Evolutionary conservation across 2,113 vertebrate species (phyloP).

Genomic region (Neodontobutis hainanensis): DNA sequence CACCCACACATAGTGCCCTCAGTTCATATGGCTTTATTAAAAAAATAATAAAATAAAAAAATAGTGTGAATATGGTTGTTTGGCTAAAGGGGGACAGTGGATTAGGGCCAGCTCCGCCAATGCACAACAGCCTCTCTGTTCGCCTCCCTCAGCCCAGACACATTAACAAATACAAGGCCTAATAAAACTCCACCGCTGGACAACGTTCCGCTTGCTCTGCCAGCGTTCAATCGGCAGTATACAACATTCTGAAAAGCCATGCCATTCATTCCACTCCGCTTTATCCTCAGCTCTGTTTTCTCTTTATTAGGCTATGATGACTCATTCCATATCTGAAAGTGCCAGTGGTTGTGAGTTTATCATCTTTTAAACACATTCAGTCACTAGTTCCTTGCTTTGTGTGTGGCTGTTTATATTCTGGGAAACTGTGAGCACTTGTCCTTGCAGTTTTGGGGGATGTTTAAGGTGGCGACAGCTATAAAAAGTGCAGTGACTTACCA

Average conservation of each 20-base stretch:
- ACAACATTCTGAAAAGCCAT: slow-evolving; percentile 39
- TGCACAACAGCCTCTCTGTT: slow-evolving; percentile 77
- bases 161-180: slow-evolving; percentile 74
- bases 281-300: slow-evolving; percentile 37
- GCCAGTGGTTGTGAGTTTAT: slow-evolving; percentile 39
- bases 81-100: slow-evolving; percentile 71
- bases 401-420: slow-evolving; percentile 16
- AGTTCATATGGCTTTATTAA: slow-evolving; percentile 73
- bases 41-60: slow-evolving; percentile 15
- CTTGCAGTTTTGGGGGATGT: slow-evolving; percentile 13
- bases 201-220: slow-evolving; percentile 51
- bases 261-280: slow-evolving; percentile 54
- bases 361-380: slow-evolving; percentile 33
- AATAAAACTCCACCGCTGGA: slow-evolving; percentile 72
- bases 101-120: slow-evolving; percentile 61
- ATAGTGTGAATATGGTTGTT: slow-evolving; percentile 68
- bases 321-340: slow-evolving; percentile 38
- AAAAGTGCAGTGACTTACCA: slow-evolving; percentile 50
- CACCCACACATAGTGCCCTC: slow-evolving; percentile 66
- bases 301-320: slow-evolving; percentile 55
- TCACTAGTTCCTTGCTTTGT: slow-evolving; percentile 1
- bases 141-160: slow-evolving; percentile 58
- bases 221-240: slow-evolving; percentile 53
- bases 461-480: slow-evolving; percentile 20
- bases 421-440: slow-evolving; percentile 6